These are phyloP conservation scores for Lomographa bimaculata DNA, from an alignment of 2,888 invertebrate genomes.

Conservation along the genomic window DNA sequence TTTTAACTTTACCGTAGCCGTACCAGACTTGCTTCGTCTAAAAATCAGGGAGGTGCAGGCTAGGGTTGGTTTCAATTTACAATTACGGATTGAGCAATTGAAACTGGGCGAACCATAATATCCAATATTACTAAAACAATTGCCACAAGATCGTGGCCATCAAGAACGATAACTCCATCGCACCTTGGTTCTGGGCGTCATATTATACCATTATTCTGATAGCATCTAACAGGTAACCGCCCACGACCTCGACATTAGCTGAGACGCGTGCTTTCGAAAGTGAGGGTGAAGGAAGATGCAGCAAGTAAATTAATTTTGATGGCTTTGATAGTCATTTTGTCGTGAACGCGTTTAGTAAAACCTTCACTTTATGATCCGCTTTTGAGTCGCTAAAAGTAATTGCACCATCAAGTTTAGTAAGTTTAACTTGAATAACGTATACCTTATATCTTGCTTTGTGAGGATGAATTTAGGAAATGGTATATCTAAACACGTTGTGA, in stretches of 20 bases:
- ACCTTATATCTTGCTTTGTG: too few relatives aligned
- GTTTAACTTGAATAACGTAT: too few relatives aligned
- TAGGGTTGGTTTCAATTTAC: too few relatives aligned
- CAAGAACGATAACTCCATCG: constrained; percentile 47
- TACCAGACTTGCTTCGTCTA: too few relatives aligned
- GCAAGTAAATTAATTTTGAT: constrained; percentile 9
- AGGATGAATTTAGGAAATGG: too few relatives aligned
- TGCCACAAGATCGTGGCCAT: constrained; percentile 30
- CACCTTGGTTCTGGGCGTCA: constrained; percentile 49
- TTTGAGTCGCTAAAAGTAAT: too few relatives aligned
- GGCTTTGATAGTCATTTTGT: background rate
- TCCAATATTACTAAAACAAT: constrained; percentile 12
- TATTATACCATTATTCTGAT: constrained; percentile 59
- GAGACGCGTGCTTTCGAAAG: constrained; percentile 38
- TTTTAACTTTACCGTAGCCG: too few relatives aligned
- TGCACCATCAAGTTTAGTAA: too few relatives aligned
- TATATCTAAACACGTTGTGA: too few relatives aligned
- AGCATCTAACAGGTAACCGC: constrained; percentile 53
- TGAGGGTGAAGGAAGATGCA: constrained; percentile 17
- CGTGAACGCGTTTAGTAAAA: too few relatives aligned
- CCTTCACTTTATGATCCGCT: too few relatives aligned
- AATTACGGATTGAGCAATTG: constrained; percentile 8
- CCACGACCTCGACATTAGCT: constrained; percentile 43
- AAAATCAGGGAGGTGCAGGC: too few relatives aligned
- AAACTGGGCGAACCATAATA: constrained; percentile 2